Base-by-base conservation (phyloP, 2,113 vertebrate genomes). In the Etheostoma spectabile region DNA sequence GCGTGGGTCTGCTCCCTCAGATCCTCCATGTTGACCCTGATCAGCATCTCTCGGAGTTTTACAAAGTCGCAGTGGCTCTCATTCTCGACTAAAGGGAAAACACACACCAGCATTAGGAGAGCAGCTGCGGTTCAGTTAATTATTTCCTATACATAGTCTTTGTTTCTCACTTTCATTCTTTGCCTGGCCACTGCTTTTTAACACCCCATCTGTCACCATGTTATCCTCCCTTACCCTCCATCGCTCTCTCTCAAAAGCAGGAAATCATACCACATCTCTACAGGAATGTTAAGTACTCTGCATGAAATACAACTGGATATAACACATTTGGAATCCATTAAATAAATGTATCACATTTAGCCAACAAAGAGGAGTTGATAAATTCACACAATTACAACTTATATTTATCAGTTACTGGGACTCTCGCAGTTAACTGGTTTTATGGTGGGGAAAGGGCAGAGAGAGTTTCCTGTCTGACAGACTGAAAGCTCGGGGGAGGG, bases 11-110 rank as follows among this genome's bases (percentile, higher is more conserved):
- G 98, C 86, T 99, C 98, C 15, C 98, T 91, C 22, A 99, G 96
- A n/a, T 99, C 98, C 92, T 99, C 98, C 98, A 99, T 99, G 92
- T 99, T 99, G 18, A 99, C 97, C 2, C 98, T 91, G 33, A 99
- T 98, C 93, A 99, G 92, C 98, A 99, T 99, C 69, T 99, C 98
- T 75, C 97, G 33, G 57, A 99, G 96, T 71, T 99, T 99, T 67
- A 99, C 97, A 0, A 99, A 99, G 94, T 99, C 98, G 45, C 98
- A 99, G 93, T 99, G 98, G 52, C 95, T 97, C 92, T 99, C 98
- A 0, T 99, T 99, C 94, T 99, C 98, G 59, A 99, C 98, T 99
- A 74, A 3, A 30, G 5, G 7, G 27, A 21, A 49, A 35, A 76
- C 1, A 72, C 6, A 60, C 3, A 48, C 0, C 0, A 27, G 8